These are phyloP conservation scores for Agrotis puta DNA, from an alignment of 2,888 invertebrate genomes.

Conservation along the genomic window DNA sequence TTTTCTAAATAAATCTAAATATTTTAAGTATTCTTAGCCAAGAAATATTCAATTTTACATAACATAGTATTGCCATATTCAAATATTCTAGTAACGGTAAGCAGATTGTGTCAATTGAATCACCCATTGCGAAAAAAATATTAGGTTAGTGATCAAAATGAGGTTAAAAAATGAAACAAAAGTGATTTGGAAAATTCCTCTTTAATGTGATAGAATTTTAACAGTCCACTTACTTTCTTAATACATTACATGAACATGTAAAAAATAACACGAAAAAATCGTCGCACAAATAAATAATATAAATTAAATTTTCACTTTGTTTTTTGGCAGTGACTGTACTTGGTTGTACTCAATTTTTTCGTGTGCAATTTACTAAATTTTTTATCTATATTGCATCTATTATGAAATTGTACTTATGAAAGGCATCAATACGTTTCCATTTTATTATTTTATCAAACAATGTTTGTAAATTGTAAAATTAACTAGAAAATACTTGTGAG, in stretches of 20 bases:
- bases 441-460: constrained; percentile 46
- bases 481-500: constrained; percentile 63
- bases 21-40: not conserved
- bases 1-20: not conserved
- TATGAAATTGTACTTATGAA: constrained; percentile 76
- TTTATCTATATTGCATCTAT: constrained; percentile 67
- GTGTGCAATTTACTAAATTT: constrained; percentile 61
- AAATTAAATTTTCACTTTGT: constrained; percentile 52
- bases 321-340: constrained; percentile 61
- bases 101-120: constrained; percentile 89
- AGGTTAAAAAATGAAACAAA: constrained; percentile 81
- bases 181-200: constrained; percentile 70
- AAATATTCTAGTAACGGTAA: constrained; percentile 74
- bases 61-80: constrained; percentile 57
- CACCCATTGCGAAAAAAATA: constrained; percentile 74
- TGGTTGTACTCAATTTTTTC: constrained; percentile 52
- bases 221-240: constrained; percentile 87
- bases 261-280: constrained; percentile 65
- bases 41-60: constrained; percentile 13
- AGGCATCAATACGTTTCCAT: constrained; percentile 70
- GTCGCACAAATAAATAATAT: constrained; percentile 53
- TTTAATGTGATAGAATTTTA: constrained; percentile 89
- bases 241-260: constrained; percentile 68
- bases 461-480: constrained; percentile 64
- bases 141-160: constrained; percentile 65